A percentile compares a stretch with the other conserved stretches of the same genome.
Evolutionary conservation across 1,140 invertebrate species (phyloP).

Genomic region (Frieseomelitta varia): DNA sequence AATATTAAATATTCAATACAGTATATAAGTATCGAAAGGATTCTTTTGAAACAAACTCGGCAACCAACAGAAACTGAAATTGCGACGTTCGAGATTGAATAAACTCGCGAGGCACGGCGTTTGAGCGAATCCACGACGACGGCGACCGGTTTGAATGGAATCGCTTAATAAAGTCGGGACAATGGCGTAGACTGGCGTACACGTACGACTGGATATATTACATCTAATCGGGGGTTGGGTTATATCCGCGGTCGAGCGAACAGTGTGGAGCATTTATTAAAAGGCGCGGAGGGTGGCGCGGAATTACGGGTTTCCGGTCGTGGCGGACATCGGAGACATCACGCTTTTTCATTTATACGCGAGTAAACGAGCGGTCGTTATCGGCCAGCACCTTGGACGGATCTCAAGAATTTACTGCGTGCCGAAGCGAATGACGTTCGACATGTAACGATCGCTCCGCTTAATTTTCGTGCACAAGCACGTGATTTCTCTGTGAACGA

Average conservation of each 20-base stretch:
- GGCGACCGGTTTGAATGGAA: not conserved
- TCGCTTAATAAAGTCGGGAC: constrained; percentile 16
- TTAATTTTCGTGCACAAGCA: constrained; percentile 61
- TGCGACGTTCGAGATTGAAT: not conserved
- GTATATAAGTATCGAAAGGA: too few species aligned
- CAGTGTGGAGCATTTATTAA: constrained; percentile 70
- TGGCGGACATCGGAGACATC: constrained; percentile 37
- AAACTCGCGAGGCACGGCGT: not conserved
- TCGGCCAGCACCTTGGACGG: constrained; percentile 60
- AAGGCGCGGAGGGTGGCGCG: constrained; percentile 51
- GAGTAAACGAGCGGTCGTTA: constrained; percentile 69
- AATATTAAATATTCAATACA: too few species aligned
- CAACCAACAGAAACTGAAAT: too few species aligned
- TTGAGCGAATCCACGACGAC: not conserved
- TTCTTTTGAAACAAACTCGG: too few species aligned
- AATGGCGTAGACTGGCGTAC: constrained; percentile 26
- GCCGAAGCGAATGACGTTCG: constrained; percentile 48
- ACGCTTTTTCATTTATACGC: constrained; percentile 70
- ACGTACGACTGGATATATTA: constrained; percentile 32
- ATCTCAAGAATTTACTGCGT: constrained; percentile 67
- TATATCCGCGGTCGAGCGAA: constrained; percentile 59
- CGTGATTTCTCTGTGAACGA: constrained; percentile 24
- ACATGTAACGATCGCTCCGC: constrained; percentile 59
- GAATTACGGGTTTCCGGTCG: constrained; percentile 65
- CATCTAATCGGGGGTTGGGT: constrained; percentile 57